A percentile compares a stretch with the other conserved stretches of the same genome.
These are phyloP conservation scores for Polypterus bichir DNA, from an alignment of 2,113 vertebrate species.

Conservation along the genomic window DNA sequence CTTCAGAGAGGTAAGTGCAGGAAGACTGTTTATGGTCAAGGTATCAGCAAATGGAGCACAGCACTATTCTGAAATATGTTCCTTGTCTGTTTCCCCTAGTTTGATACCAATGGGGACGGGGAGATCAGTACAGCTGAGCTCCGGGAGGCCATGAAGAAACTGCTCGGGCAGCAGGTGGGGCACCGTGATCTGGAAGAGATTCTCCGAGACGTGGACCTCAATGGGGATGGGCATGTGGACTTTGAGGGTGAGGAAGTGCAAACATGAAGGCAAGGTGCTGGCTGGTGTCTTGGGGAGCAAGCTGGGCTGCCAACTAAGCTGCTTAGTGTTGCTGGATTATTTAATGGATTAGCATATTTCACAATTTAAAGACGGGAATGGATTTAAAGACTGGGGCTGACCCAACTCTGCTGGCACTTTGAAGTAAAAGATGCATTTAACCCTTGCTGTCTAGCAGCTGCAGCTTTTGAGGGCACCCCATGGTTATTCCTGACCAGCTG, in stretches of 20 bases:
- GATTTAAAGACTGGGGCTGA: constrained; percentile 16
- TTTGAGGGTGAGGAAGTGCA: constrained; percentile 74
- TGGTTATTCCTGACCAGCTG: neutral
- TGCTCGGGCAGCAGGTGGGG: constrained; percentile 82
- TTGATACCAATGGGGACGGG: constrained; percentile 91
- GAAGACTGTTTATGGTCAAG: too few species aligned
- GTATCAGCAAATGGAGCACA: neutral
- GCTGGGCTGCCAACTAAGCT: constrained; percentile 1
- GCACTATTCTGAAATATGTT: constrained; percentile 7
- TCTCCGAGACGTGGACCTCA: constrained; percentile 87
- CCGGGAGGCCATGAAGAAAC: constrained; percentile 92
- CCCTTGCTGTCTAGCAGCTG: neutral
- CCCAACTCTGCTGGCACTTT: constrained; percentile 19
- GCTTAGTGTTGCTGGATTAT: too few species aligned
- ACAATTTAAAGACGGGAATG: neutral
- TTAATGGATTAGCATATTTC: too few species aligned
- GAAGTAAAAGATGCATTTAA: constrained; percentile 11
- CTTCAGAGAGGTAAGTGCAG: constrained; percentile 77
- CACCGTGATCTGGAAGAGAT: constrained; percentile 94
- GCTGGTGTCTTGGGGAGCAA: constrained; percentile 6
- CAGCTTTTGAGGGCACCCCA: neutral
- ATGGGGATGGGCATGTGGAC: constrained; percentile 90
- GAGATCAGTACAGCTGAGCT: constrained; percentile 90
- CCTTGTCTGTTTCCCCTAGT: constrained; percentile 43
- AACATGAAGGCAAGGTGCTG: constrained; percentile 1